Evolutionary conservation across 1,140 invertebrate species (phyloP).

Genomic region (Euglossa dilemma): DNA sequence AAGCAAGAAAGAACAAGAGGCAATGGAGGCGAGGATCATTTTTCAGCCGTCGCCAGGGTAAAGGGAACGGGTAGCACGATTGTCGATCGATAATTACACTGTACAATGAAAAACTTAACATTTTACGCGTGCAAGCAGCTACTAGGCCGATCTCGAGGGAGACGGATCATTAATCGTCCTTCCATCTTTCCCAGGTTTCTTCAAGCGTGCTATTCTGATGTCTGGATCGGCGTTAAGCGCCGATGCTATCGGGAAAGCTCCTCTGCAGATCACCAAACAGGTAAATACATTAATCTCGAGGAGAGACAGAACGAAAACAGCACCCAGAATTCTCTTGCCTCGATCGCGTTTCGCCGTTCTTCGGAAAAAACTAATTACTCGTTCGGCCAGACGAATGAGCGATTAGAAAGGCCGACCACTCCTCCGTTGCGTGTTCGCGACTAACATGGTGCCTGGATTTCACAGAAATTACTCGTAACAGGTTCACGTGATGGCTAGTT

Average conservation of each 20-base stretch:
- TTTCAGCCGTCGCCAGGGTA: conserved; percentile 54
- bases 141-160: neutral
- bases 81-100: conserved; percentile 70
- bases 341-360: too few relatives aligned
- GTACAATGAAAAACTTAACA: conserved; percentile 70
- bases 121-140: conserved; percentile 51
- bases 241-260: conserved; percentile 93
- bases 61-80: conserved; percentile 52
- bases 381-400: too few relatives aligned
- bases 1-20: conserved; percentile 10
- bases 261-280: conserved; percentile 90
- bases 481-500: neutral
- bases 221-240: conserved; percentile 95
- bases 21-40: conserved; percentile 56
- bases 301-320: neutral
- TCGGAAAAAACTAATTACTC: too few relatives aligned
- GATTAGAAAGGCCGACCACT: too few relatives aligned
- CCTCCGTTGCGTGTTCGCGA: neutral
- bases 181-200: conserved; percentile 86
- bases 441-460: neutral
- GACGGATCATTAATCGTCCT: conserved; percentile 53
- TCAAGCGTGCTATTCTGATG: conserved; percentile 96
- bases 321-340: neutral
- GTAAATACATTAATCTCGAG: conserved; percentile 51
- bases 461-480: neutral